These are phyloP conservation scores for Coreius guichenoti DNA, from an alignment of 2,797 vertebrate genomes.

Conservation along the genomic window DNA sequence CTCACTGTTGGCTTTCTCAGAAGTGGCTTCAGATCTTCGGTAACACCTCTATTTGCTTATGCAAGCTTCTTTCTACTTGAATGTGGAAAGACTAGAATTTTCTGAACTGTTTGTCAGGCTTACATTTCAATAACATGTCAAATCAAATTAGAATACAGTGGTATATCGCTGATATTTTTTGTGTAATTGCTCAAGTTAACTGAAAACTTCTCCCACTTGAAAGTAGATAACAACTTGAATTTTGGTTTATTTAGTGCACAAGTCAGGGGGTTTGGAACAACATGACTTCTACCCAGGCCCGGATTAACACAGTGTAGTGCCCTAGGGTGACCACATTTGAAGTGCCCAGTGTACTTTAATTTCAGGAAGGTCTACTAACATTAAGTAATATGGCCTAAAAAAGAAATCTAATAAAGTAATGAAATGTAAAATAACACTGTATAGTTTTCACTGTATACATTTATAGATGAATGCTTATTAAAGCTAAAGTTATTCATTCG, in stretches of 20 bases:
- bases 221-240: not conserved
- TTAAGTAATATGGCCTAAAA: no score
- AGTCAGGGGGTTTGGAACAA: not conserved
- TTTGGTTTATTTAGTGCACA: not conserved
- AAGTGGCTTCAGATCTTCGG: not conserved
- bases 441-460: no score
- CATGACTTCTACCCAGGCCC: not conserved
- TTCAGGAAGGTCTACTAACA: no score
- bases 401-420: no score
- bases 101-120: not conserved
- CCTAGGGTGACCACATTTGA: no score
- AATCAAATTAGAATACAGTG: not conserved
- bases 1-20: not conserved
- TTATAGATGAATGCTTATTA: no score
- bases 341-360: no score
- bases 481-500: no score
- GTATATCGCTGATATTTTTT: not conserved
- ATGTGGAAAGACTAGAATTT: conserved; percentile 1
- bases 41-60: no score
- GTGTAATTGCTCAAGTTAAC: not conserved
- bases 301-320: no score
- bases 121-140: not conserved
- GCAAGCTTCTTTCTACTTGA: conserved; percentile 5
- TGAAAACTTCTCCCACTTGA: not conserved
- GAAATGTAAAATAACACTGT: no score